Percentiles rank a stretch among this genome's conserved stretches.
Evolutionary conservation across 2,888 invertebrate genomes (phyloP).

Genomic region (Zeuzera pyrina): DNA sequence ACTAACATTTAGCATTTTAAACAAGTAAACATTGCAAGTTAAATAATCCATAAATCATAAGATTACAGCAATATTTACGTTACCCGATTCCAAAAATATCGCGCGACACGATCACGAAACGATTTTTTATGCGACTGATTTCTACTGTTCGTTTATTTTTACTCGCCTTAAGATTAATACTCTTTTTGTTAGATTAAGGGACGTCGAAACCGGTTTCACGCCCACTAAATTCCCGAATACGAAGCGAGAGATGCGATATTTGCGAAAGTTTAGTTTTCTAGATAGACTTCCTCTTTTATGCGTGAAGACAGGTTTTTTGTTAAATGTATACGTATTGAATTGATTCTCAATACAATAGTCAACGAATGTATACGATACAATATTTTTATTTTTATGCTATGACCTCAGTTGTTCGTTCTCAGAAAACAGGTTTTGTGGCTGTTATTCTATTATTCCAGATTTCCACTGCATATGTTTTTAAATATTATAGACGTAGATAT

Average conservation of each 20-base stretch:
- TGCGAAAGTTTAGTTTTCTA: conserved; percentile 33
- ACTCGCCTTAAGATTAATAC: conserved; percentile 18
- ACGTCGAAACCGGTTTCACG: conserved; percentile 41
- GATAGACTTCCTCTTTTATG: too few species aligned
- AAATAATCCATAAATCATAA: conserved; percentile 51
- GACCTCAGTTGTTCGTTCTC: too few species aligned
- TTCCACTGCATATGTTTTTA: too few species aligned
- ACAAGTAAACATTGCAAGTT: conserved; percentile 36
- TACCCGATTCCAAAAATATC: conserved; percentile 41
- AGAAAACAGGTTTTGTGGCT: too few species aligned
- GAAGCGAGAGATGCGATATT: conserved; percentile 21
- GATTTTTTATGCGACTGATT: conserved; percentile 14
- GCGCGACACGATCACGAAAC: conserved; percentile 25
- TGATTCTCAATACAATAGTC: too few species aligned
- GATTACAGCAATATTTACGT: conserved; percentile 48
- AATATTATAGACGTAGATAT: too few species aligned
- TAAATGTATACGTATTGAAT: too few species aligned
- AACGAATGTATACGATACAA: too few species aligned
- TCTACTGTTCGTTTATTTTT: conserved; percentile 5
- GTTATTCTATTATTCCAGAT: too few species aligned
- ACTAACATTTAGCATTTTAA: conserved; percentile 25
- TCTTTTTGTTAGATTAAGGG: conserved; percentile 19
- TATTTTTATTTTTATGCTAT: too few species aligned
- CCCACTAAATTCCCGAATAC: conserved; percentile 32
- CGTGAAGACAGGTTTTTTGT: too few species aligned